A percentile compares a stretch with the other conserved stretches of the same genome.
Conservation (phyloP, 2,113 vertebrate genomes). For the Microcebus tavaratra region DNA sequence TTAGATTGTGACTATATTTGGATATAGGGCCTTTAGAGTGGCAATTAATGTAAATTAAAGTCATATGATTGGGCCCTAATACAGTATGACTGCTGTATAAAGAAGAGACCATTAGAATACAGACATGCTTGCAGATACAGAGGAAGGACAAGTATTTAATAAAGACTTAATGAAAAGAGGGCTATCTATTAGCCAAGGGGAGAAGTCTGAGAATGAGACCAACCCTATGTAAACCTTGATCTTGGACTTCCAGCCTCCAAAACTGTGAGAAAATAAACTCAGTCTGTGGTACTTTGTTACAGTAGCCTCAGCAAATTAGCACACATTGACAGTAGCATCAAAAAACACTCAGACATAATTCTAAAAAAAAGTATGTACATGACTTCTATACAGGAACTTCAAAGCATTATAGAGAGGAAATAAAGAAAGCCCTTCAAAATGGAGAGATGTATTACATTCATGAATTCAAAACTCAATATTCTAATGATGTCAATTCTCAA, state of each 20-base stretch:
- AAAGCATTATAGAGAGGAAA: background rate
- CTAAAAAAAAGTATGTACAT: background rate
- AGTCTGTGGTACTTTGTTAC: background rate
- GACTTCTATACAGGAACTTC: background rate
- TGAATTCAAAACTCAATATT: background rate
- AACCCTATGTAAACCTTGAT: background rate
- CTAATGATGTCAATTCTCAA: background rate
- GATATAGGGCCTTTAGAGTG: background rate
- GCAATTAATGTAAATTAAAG: background rate
- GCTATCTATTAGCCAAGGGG: background rate
- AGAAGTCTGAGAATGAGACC: conserved; percentile 1
- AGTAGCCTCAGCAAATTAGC: background rate
- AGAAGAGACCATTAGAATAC: background rate
- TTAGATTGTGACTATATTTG: background rate
- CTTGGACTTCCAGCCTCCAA: background rate
- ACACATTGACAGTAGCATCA: background rate
- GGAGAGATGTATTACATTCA: background rate
- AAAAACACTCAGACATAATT: background rate
- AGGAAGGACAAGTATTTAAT: background rate
- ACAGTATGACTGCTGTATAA: background rate
- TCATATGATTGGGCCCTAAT: background rate
- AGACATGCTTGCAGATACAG: background rate
- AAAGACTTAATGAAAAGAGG: background rate
- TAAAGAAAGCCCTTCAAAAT: background rate
- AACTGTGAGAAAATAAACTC: background rate